phyloP scores from a whole-genome alignment of 1,140 invertebrate species.

The Drosophila repleta region DNA sequence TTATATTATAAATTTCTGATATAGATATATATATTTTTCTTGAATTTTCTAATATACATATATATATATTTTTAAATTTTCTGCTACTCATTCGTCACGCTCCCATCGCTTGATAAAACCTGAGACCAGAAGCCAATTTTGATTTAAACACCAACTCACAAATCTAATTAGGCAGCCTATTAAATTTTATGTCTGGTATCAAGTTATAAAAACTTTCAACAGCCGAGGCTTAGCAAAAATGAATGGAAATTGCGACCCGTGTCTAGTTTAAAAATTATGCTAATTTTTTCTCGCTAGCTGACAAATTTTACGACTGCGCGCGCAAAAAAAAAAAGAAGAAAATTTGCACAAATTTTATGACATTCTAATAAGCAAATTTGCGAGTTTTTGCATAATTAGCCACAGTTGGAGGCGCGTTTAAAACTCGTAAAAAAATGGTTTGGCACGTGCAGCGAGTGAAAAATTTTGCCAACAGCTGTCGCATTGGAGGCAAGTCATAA shows the following conservation, averaged over 20 bases:
- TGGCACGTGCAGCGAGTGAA: slow-evolving; percentile 60
- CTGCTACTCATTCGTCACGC: background rate
- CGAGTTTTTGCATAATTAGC: slow-evolving; percentile 75
- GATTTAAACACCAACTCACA: slow-evolving; percentile 3
- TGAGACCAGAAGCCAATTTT: background rate
- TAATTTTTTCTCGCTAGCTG: slow-evolving; percentile 29
- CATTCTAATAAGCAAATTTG: slow-evolving; percentile 79
- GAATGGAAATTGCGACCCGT: slow-evolving; percentile 23
- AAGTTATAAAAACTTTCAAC: slow-evolving; percentile 43
- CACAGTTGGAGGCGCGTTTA: slow-evolving; percentile 38
- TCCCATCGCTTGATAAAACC: background rate
- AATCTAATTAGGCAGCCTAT: slow-evolving; percentile 36
- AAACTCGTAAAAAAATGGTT: slow-evolving; percentile 55
- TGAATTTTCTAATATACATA: too few species aligned
- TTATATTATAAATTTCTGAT: too few species aligned
- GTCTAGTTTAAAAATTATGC: slow-evolving; percentile 41
- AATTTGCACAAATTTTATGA: slow-evolving; percentile 68
- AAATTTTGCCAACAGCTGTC: slow-evolving; percentile 57
- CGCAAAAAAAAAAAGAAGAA: background rate
- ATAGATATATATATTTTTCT: too few species aligned
- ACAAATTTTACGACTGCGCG: slow-evolving; percentile 62
- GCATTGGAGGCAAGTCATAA: slow-evolving; percentile 53
- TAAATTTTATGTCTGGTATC: slow-evolving; percentile 34
- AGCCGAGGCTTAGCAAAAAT: slow-evolving; percentile 6
- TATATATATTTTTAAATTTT: background rate